These are phyloP conservation scores for Phania funesta DNA, from an alignment of 2,888 invertebrate genomes.

Conservation along the genomic window DNA sequence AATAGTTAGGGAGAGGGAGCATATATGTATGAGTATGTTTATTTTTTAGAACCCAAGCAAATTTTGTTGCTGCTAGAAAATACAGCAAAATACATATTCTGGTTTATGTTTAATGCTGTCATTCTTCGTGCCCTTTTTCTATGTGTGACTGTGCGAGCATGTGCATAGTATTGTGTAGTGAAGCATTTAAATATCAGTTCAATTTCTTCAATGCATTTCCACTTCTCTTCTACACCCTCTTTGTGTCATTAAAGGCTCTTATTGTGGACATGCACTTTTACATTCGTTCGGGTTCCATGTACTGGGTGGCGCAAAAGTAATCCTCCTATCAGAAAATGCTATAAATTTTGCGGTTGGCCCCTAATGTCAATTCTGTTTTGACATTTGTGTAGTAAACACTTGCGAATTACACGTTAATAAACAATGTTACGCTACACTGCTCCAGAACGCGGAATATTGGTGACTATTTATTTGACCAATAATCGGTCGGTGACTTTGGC, in stretches of 20 bases:
- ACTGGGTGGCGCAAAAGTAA: no score
- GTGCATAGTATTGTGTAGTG: conserved; percentile 13
- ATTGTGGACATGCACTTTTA: neutral
- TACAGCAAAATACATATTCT: neutral
- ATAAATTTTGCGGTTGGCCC: no score
- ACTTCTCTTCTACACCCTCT: conserved; percentile 11
- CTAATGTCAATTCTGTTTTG: neutral
- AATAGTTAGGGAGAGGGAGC: neutral
- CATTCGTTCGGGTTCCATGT: neutral
- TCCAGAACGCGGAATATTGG: no score
- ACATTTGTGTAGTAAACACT: no score
- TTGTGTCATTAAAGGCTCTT: neutral
- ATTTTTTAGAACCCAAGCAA: neutral
- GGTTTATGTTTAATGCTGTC: neutral
- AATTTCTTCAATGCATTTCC: conserved; percentile 43
- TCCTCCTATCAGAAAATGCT: no score
- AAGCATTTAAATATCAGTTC: conserved; percentile 51
- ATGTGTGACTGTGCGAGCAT: neutral
- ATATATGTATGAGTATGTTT: neutral
- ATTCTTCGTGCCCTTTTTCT: neutral
- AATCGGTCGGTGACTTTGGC: no score
- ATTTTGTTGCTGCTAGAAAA: neutral
- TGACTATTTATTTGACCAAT: no score
- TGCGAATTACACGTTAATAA: no score
- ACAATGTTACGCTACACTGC: no score